These are phyloP conservation scores for Pseudorectes ferrugineus DNA, from an alignment of 2,113 vertebrate genomes.

Conservation along the genomic window DNA sequence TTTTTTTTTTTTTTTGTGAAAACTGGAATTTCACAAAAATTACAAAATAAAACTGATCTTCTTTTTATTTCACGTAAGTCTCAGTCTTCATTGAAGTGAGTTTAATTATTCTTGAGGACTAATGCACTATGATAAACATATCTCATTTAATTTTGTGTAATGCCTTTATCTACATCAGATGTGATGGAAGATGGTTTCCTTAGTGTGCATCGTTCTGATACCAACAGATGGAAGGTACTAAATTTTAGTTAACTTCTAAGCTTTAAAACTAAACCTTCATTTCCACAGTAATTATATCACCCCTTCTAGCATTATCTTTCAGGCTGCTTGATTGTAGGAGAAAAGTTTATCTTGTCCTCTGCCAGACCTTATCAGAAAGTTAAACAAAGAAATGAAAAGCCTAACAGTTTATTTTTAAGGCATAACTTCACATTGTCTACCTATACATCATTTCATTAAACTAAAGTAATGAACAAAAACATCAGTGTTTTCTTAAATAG, in stretches of 20 bases:
- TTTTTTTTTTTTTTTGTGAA: not conserved
- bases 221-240: not conserved
- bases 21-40: not conserved
- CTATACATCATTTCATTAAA: not conserved
- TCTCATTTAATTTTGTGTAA: not conserved
- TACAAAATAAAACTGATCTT: not conserved
- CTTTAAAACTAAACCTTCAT: not conserved
- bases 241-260: not conserved
- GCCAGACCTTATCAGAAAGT: not conserved
- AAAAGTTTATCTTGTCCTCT: not conserved
- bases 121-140: not conserved
- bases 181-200: not conserved
- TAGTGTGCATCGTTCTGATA: not conserved
- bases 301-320: not conserved
- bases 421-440: not conserved
- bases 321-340: not conserved
- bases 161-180: not conserved
- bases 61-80: not conserved
- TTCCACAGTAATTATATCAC: not conserved
- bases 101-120: not conserved
- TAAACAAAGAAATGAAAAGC: not conserved
- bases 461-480: not conserved
- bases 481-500: not conserved
- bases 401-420: not conserved
- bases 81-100: not conserved